Percentiles rank a stretch among this genome's conserved stretches.
Evolutionary conservation across 1,140 invertebrate genomes (phyloP).

Genomic region (fruit fly (Drosophila melanogaster)): DNA sequence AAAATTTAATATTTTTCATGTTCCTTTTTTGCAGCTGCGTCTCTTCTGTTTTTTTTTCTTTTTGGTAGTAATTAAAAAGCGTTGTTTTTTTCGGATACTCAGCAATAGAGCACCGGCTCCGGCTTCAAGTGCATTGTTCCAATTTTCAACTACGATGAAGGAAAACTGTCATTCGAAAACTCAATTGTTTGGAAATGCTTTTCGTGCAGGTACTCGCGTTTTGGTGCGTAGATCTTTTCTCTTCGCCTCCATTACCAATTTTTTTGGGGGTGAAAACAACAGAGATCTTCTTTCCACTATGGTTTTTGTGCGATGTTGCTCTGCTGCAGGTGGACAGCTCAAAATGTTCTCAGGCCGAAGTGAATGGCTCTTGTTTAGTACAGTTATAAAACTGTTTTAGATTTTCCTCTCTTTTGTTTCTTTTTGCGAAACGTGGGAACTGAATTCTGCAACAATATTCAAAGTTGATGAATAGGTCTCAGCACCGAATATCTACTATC

Average conservation of each 20-base stretch:
- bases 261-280: slow-evolving; percentile 59
- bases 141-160: slow-evolving; percentile 30
- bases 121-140: slow-evolving; percentile 73
- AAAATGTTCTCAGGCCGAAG: slow-evolving; percentile 67
- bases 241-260: slow-evolving; percentile 27
- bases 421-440: slow-evolving; percentile 69
- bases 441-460: slow-evolving; percentile 42
- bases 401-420: slow-evolving; percentile 19
- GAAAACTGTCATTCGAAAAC: slow-evolving; percentile 75
- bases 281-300: slow-evolving; percentile 74
- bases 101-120: slow-evolving; percentile 58
- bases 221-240: slow-evolving; percentile 47
- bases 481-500: slow-evolving; percentile 23
- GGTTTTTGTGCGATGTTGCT: slow-evolving; percentile 35
- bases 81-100: slow-evolving; percentile 52
- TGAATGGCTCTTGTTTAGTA: slow-evolving; percentile 49
- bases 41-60: slow-evolving; percentile 21
- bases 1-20: slow-evolving; percentile 37
- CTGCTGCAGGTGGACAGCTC: slow-evolving; percentile 71
- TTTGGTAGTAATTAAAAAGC: slow-evolving; percentile 64
- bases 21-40: slow-evolving; percentile 72
- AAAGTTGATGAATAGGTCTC: slow-evolving; percentile 34
- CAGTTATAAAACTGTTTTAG: slow-evolving; percentile 72
- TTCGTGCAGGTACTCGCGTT: slow-evolving; percentile 54
- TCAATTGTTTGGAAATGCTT: slow-evolving; percentile 74